Percentiles rank a stretch among this genome's conserved stretches.
phyloP scores from a whole-genome alignment of 2,888 invertebrate genomes.

The Tridacna gigas region DNA sequence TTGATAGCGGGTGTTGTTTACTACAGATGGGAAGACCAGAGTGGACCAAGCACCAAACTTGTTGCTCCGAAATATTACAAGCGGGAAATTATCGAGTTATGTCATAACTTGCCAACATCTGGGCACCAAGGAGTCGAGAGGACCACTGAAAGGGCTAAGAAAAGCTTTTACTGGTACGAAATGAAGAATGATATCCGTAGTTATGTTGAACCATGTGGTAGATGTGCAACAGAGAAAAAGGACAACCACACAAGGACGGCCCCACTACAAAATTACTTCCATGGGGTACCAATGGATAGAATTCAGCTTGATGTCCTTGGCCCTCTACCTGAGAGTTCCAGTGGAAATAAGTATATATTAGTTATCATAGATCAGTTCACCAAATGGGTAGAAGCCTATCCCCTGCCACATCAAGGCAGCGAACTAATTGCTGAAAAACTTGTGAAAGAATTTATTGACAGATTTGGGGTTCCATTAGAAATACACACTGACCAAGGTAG shows the following conservation, averaged over 20 bases:
- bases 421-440: conserved; percentile 28
- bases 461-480: conserved; percentile 47
- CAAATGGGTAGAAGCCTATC: conserved; percentile 43
- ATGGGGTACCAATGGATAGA: conserved; percentile 45
- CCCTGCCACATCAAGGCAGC: conserved; percentile 39
- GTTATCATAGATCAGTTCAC: conserved; percentile 50
- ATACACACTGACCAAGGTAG: conserved; percentile 50
- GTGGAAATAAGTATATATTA: conserved; percentile 45
- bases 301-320: conserved; percentile 44
- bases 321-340: conserved; percentile 30
- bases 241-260: too few species aligned
- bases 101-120: neutral
- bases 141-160: neutral
- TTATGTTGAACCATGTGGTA: too few species aligned
- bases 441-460: conserved; percentile 37
- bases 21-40: neutral
- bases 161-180: neutral
- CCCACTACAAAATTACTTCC: conserved; percentile 30
- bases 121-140: neutral
- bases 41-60: neutral
- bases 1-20: neutral
- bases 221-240: too few species aligned
- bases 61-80: neutral
- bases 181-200: neutral
- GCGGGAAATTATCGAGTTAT: neutral